Conservation (phyloP, 2,113 vertebrate genomes). For the Carassius gibelio region DNA sequence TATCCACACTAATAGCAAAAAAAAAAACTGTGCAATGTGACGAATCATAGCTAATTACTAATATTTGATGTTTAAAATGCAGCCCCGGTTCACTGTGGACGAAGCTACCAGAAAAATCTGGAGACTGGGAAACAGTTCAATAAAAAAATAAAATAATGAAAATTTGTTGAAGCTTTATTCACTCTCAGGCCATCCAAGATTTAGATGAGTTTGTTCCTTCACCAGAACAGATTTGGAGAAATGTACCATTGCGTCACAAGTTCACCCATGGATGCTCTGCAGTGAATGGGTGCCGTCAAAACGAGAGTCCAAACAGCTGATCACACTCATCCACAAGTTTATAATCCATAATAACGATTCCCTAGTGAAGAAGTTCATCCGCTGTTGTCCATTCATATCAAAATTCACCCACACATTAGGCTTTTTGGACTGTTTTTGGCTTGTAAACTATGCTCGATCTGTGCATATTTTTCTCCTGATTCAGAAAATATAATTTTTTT, state of each 20-base stretch:
- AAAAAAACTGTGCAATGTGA: background rate
- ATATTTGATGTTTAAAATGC: background rate
- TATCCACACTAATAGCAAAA: background rate
- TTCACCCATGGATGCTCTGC: background rate
- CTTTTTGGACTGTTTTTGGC: background rate
- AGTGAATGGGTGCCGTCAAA: background rate
- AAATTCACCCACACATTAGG: background rate
- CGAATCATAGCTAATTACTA: background rate
- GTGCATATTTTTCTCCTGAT: background rate
- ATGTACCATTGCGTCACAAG: background rate
- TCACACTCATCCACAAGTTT: background rate
- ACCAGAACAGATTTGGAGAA: background rate
- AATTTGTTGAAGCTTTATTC: background rate
- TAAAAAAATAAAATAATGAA: too few species aligned
- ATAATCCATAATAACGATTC: background rate
- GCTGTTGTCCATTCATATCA: too few species aligned
- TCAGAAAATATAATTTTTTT: background rate
- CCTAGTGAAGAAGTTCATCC: too few species aligned
- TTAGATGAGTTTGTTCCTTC: too few species aligned
- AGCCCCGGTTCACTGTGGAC: background rate
- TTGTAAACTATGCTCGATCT: background rate
- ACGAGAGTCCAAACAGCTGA: background rate
- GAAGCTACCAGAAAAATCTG: background rate
- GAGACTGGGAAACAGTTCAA: background rate
- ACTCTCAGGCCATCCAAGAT: background rate